These are phyloP conservation scores for Hylyphantes graminicola DNA, from an alignment of 1,140 invertebrate genomes.

Conservation along the genomic window DNA sequence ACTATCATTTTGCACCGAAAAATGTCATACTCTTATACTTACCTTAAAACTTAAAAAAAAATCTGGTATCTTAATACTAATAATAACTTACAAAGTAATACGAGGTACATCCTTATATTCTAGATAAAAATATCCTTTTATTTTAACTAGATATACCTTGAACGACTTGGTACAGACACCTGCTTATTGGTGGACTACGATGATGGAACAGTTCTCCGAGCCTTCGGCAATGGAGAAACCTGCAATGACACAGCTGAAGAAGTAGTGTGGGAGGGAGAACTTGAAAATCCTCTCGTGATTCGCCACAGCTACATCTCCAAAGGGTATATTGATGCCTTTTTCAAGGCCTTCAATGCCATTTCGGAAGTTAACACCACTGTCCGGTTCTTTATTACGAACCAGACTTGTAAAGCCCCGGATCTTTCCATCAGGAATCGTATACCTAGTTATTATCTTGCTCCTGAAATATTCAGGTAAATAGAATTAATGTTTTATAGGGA, in stretches of 20 bases:
- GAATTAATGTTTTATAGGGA: neutral
- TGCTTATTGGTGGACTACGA: slow-evolving; percentile 68
- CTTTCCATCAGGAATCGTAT: slow-evolving; percentile 64
- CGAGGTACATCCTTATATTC: neutral
- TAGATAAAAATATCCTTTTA: neutral
- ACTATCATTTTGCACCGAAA: too few relatives aligned
- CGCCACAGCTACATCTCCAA: slow-evolving; percentile 64
- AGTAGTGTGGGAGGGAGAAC: slow-evolving; percentile 56
- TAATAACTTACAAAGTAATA: neutral
- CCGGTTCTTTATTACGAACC: slow-evolving; percentile 63
- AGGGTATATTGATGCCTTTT: slow-evolving; percentile 64
- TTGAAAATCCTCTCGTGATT: slow-evolving; percentile 58
- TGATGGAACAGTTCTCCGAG: slow-evolving; percentile 62
- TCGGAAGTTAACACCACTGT: slow-evolving; percentile 61
- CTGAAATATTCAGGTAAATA: slow-evolving; percentile 45
- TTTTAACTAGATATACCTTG: slow-evolving; percentile 44
- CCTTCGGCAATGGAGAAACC: slow-evolving; percentile 55
- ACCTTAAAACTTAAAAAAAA: neutral
- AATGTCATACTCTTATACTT: too few relatives aligned
- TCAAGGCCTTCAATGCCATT: slow-evolving; percentile 65
- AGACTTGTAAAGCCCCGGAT: slow-evolving; percentile 66
- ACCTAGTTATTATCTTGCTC: slow-evolving; percentile 37
- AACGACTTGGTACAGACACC: slow-evolving; percentile 65
- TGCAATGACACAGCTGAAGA: slow-evolving; percentile 60
- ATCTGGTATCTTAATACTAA: neutral